These are phyloP conservation scores for Heterodera filipjevi DNA, from an alignment of 2,888 invertebrate genomes.

Conservation along the genomic window DNA sequence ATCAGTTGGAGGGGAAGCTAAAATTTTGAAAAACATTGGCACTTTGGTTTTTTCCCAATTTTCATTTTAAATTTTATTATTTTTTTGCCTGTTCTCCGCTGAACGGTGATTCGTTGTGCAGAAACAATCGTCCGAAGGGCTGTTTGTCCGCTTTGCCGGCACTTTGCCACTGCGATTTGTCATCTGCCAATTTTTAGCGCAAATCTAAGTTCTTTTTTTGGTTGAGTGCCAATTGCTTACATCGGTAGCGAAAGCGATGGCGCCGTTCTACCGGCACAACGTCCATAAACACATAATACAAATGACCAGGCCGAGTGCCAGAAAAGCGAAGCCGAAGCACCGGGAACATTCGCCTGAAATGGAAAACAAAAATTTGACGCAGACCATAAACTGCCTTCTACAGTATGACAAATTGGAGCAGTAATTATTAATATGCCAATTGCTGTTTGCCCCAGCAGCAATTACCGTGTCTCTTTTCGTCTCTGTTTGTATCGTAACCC, in stretches of 20 bases:
- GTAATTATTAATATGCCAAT: too few species aligned
- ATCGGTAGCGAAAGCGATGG: constrained; percentile 25
- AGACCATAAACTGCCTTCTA: background rate
- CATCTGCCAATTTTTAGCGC: background rate
- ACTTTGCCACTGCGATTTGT: constrained; percentile 30
- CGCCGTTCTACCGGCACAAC: constrained; percentile 19
- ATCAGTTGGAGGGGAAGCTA: constrained; percentile 7
- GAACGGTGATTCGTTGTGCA: constrained; percentile 19
- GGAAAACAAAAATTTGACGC: background rate
- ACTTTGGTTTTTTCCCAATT: background rate
- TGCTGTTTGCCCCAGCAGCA: too few species aligned
- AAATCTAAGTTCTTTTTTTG: background rate
- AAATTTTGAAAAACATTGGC: background rate
- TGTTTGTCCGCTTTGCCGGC: constrained; percentile 26
- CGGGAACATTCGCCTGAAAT: constrained; percentile 21
- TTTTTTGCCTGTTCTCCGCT: constrained; percentile 22
- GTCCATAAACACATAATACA: constrained; percentile 15
- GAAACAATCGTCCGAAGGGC: constrained; percentile 25
- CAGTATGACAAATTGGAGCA: background rate
- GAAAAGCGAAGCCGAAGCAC: constrained; percentile 20
- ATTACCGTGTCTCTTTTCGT: too few species aligned
- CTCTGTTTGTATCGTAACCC: too few species aligned
- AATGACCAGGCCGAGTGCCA: constrained; percentile 21
- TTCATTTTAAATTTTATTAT: background rate
- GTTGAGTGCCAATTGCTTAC: constrained; percentile 3